Base-by-base conservation (phyloP, 2,888 invertebrate genomes). In the Pemphredon lugubris region DNA sequence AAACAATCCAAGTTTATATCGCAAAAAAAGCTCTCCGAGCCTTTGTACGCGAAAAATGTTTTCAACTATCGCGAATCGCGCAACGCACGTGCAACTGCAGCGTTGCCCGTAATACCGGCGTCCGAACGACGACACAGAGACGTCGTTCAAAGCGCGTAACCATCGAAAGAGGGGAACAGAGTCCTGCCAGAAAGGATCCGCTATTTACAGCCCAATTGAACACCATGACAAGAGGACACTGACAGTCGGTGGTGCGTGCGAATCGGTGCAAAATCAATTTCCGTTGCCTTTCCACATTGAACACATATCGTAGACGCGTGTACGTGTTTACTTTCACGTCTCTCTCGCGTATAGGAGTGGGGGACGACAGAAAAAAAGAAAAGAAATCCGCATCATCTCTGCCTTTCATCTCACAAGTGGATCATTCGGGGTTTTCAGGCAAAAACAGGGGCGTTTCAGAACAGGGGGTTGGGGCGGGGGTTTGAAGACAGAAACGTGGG, bases 261-360 rank as follows among this genome's bases (percentile, higher is more conserved):
- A 91, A 90, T 91, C 92, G 92, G 93, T 92, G 93, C 93, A 93
- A 93, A 92, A 93, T 93, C 92, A 92, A 91, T 91, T 67, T 68
- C 55, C 7, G 20, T 47, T n/a, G 50, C 42, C 55, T 60, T 70
- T 70, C 60, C 44, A 40, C 51, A 48, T 67, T 42, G 45, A 59
- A n/a, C n/a, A n/a, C n/a, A n/a, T 72, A 63, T 50, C 68, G 71
- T 71, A 71, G 77, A 77, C 75, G 68, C 66, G 57, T 73, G 68
- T 69, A 73, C 75, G 73, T 73, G 72, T 73, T 69, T 34, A 37
- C 54, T 89, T 90, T 73, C 90, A 71, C 76, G 90, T 90, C 90
- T 86, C 87, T 90, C 89, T 51, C 68, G 42, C 47, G 50, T n/a
- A 30, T 7, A 16, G 34, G 40, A 37, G 13, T 16, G 34, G 66